phyloP scores from a whole-genome alignment of 2,113 vertebrate species.

The Nyctereutes procyonoides region DNA sequence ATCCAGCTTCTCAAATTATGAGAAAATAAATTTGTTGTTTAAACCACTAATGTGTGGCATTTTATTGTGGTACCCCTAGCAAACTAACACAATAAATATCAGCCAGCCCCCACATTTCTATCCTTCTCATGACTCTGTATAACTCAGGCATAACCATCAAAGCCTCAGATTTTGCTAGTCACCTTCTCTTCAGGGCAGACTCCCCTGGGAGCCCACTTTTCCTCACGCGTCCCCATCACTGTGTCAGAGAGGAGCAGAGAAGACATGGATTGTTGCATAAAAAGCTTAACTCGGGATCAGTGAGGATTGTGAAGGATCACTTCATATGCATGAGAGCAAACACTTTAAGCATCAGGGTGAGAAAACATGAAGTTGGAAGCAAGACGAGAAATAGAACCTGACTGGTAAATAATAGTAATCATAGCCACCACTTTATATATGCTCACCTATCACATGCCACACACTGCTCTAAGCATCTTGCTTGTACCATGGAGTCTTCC shows the following conservation, averaged over 20 bases:
- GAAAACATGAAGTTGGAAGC: neutral
- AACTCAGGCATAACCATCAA: neutral
- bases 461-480: neutral
- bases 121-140: neutral
- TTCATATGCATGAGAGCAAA: neutral
- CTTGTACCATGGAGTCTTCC: neutral
- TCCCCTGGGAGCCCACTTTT: neutral
- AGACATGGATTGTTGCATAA: neutral
- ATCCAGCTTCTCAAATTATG: neutral
- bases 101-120: neutral
- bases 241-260: neutral
- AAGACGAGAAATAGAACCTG: neutral
- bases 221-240: neutral
- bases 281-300: neutral
- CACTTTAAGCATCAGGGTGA: too few species aligned
- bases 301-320: neutral
- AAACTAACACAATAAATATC: neutral
- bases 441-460: fast-evolving
- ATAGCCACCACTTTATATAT: fast-evolving
- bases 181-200: neutral
- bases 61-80: neutral
- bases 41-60: neutral
- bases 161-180: neutral
- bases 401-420: neutral
- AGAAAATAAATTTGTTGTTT: neutral